phyloP scores from a whole-genome alignment of 92 coral and sea anemone genomes.

The Chrysogorgia sp. region DNA sequence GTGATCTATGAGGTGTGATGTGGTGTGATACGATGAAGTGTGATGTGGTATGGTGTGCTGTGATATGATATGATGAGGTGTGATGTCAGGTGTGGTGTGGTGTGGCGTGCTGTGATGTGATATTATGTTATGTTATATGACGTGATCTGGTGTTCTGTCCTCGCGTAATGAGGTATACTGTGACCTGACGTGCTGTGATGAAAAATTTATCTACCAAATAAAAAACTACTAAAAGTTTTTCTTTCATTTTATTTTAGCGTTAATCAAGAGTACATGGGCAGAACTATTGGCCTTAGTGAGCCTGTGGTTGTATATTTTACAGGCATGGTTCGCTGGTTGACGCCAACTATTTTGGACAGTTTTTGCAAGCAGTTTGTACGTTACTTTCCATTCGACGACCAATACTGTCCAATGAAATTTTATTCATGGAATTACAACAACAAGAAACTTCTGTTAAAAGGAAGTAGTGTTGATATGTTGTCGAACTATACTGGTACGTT shows the following conservation, averaged over 20 bases:
- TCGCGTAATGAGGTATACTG: too few species aligned
- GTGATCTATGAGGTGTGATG: too few species aligned
- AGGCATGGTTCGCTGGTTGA: constrained; percentile 88
- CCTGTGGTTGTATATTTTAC: constrained; percentile 71
- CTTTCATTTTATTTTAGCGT: constrained; percentile 55
- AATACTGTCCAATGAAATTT: constrained; percentile 84
- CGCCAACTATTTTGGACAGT: constrained; percentile 83
- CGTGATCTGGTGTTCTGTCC: too few species aligned
- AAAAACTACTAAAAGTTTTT: neutral
- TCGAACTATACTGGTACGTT: constrained; percentile 84
- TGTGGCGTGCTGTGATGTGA: too few species aligned
- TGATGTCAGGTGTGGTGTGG: too few species aligned
- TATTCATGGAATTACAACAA: constrained; percentile 83
- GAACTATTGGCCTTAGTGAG: constrained; percentile 73
- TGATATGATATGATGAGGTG: too few species aligned
- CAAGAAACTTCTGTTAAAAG: constrained; percentile 50
- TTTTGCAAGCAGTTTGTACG: constrained; percentile 84
- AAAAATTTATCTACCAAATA: neutral
- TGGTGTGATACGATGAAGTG: neutral
- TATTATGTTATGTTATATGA: too few species aligned
- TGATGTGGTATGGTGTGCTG: too few species aligned
- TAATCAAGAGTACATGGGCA: constrained; percentile 75
- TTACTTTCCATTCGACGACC: constrained; percentile 94
- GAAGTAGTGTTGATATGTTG: constrained; percentile 59
- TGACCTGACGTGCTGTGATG: neutral